Conservation (phyloP, 2,888 invertebrate species). For the Pheosia tremula region DNA sequence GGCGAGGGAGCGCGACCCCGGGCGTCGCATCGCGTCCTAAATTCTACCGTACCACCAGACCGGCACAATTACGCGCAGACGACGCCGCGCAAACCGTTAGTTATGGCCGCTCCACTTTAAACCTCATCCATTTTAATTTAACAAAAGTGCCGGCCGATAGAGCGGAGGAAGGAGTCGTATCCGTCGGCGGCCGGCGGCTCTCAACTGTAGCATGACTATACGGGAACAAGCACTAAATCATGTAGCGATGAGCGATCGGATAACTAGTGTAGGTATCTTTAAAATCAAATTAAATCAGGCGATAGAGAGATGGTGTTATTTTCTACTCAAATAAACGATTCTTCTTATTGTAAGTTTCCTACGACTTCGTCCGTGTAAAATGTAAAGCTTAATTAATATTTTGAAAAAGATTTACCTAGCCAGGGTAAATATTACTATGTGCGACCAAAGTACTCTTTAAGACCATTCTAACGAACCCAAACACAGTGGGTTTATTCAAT, state of each 20-base stretch:
- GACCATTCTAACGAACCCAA: too few species aligned
- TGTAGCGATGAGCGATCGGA: background rate
- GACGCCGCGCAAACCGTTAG: constrained; percentile 73
- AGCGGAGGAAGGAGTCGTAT: constrained; percentile 81
- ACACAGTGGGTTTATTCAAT: too few species aligned
- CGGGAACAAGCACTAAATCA: constrained; percentile 22
- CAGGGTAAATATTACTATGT: too few species aligned
- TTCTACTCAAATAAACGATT: too few species aligned
- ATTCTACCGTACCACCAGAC: constrained; percentile 59
- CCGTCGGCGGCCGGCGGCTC: constrained; percentile 69
- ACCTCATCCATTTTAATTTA: constrained; percentile 84
- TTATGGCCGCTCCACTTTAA: constrained; percentile 82
- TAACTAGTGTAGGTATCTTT: background rate
- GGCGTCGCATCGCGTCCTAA: constrained; percentile 64
- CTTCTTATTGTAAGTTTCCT: too few species aligned
- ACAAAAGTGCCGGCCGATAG: constrained; percentile 83
- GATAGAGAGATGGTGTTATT: too few species aligned
- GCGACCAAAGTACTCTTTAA: too few species aligned
- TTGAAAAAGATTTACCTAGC: too few species aligned
- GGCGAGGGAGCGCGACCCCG: constrained; percentile 59
- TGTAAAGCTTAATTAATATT: too few species aligned
- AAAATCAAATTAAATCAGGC: too few species aligned
- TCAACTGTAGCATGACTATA: constrained; percentile 34
- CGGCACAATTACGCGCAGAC: constrained; percentile 60
- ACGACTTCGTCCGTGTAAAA: too few species aligned